phyloP scores from a whole-genome alignment of 2,113 vertebrate species.

The Tenebrosternarchus preto region DNA sequence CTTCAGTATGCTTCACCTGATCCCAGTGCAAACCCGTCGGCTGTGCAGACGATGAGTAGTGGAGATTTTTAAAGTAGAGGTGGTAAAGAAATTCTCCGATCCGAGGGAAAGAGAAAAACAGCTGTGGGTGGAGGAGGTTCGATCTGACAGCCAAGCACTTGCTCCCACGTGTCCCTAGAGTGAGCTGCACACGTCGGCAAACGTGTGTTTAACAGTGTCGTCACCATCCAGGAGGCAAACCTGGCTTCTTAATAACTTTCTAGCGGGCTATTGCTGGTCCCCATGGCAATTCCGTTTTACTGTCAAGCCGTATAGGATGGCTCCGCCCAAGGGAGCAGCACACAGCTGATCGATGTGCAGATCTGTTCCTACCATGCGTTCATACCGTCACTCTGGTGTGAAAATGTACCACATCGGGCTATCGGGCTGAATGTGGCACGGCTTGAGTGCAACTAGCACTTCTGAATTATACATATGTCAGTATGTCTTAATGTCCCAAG shows the following conservation, averaged over 20 bases:
- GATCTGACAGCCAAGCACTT: slow-evolving; percentile 56
- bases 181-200: slow-evolving; percentile 57
- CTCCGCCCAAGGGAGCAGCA: slow-evolving; percentile 72
- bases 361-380: slow-evolving; percentile 57
- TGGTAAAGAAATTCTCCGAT: too few species aligned
- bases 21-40: too few species aligned
- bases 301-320: slow-evolving; percentile 77
- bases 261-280: slow-evolving; percentile 75
- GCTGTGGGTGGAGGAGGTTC: slow-evolving; percentile 10
- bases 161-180: slow-evolving; percentile 53
- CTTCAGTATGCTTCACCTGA: too few species aligned
- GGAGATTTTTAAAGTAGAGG: too few species aligned
- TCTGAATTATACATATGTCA: neutral
- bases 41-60: too few species aligned
- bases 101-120: too few species aligned
- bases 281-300: slow-evolving; percentile 77
- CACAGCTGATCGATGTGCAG: slow-evolving; percentile 67
- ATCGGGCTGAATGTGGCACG: slow-evolving; percentile 16
- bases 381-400: slow-evolving; percentile 51
- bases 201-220: slow-evolving; percentile 66
- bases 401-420: slow-evolving; percentile 34
- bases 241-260: slow-evolving; percentile 77
- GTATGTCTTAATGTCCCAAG: too few species aligned
- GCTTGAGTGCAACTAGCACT: slow-evolving; percentile 4
- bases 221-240: slow-evolving; percentile 67